Conservation (phyloP, 2,888 invertebrate genomes). For the Parnassius apollo region DNA sequence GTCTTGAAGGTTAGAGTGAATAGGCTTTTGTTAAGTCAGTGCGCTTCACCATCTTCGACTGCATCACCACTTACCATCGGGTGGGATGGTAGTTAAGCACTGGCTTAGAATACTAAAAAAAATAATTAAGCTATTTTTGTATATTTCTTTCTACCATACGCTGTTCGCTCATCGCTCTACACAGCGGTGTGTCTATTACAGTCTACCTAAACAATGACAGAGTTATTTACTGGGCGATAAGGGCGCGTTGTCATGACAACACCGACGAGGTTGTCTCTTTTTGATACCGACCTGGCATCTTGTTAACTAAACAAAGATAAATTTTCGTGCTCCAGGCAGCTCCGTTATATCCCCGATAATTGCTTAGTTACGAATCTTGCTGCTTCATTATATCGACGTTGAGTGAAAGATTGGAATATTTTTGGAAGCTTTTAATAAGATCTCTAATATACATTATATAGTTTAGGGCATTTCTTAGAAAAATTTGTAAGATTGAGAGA, state of each 20-base stretch:
- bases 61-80: too few species aligned
- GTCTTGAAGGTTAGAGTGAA: too few species aligned
- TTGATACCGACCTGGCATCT: constrained; percentile 17
- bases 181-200: constrained; percentile 12
- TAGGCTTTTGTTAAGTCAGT: too few species aligned
- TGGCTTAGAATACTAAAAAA: too few species aligned
- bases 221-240: constrained; percentile 18
- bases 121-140: too few species aligned
- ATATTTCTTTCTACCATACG: too few species aligned
- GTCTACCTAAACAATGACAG: background rate
- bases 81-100: too few species aligned
- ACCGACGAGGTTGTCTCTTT: constrained; percentile 7
- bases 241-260: constrained; percentile 26
- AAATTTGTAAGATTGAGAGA: too few species aligned
- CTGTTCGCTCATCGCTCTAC: constrained; percentile 11
- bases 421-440: background rate
- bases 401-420: constrained; percentile 6
- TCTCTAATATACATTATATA: too few species aligned
- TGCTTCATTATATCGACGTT: constrained; percentile 13
- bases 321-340: constrained; percentile 15
- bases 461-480: too few species aligned
- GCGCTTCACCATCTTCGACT: too few species aligned
- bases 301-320: constrained; percentile 27
- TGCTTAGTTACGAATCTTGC: constrained; percentile 7
- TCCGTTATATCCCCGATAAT: constrained; percentile 15